Evolutionary conservation across 2,113 vertebrate species (phyloP).

Genomic region (Egretta garzetta): DNA sequence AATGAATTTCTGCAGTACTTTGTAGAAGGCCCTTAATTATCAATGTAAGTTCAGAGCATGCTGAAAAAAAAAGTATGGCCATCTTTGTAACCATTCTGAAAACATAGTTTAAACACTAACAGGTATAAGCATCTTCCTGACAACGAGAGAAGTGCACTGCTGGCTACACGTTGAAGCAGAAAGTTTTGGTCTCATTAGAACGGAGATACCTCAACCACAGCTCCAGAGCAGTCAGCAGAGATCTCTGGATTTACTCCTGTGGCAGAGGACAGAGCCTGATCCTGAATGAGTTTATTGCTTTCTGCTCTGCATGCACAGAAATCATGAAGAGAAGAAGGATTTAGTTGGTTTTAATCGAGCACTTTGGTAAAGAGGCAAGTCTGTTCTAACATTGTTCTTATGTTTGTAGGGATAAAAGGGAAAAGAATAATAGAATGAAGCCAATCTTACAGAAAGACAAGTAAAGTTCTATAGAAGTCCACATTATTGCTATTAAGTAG

Average conservation of each 20-base stretch:
- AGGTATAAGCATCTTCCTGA: background rate
- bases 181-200: background rate
- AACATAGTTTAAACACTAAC: background rate
- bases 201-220: background rate
- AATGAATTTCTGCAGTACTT: background rate
- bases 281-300: background rate
- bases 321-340: background rate
- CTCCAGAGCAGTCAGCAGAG: background rate
- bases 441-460: background rate
- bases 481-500: background rate
- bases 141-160: background rate
- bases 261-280: background rate
- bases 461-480: background rate
- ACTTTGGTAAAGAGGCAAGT: background rate
- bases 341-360: background rate
- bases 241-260: background rate
- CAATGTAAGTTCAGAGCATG: background rate
- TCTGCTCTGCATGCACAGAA: background rate
- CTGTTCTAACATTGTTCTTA: background rate
- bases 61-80: background rate
- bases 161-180: background rate
- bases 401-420: background rate
- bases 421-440: background rate
- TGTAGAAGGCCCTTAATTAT: background rate
- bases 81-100: background rate